These are phyloP conservation scores for Carassius gibelio DNA, from an alignment of 2,113 vertebrate species.

Conservation along the genomic window DNA sequence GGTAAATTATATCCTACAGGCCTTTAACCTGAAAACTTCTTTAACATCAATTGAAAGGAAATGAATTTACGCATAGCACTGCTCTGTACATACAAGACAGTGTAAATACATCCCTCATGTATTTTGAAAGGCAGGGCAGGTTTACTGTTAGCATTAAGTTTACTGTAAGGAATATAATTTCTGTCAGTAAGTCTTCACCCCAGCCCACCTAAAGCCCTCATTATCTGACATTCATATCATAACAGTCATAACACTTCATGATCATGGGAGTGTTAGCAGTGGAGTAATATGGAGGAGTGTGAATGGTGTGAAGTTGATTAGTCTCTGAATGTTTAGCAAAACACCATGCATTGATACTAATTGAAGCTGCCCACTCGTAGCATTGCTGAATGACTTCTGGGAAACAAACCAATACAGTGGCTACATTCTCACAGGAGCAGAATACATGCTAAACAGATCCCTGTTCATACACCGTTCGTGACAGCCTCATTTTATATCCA, in stretches of 20 bases:
- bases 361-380: constrained; percentile 48
- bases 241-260: neutral
- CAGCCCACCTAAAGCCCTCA: constrained; percentile 2
- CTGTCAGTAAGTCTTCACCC: constrained; percentile 1
- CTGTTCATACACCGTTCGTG: neutral
- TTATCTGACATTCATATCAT: constrained; percentile 22
- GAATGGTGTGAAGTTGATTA: constrained; percentile 41
- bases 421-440: neutral
- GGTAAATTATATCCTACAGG: neutral
- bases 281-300: constrained; percentile 27
- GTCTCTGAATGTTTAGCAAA: constrained; percentile 32
- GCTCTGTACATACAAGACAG: neutral
- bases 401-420: no score
- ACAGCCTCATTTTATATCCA: neutral
- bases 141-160: neutral
- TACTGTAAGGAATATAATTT: constrained; percentile 3
- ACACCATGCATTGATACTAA: constrained; percentile 40
- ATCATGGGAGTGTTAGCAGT: neutral
- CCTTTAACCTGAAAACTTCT: neutral
- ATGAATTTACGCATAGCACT: neutral
- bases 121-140: neutral
- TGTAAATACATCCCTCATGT: neutral
- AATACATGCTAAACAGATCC: neutral
- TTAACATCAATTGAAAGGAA: neutral
- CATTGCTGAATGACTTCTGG: constrained; percentile 1